phyloP scores from a whole-genome alignment of 2,797 vertebrate species.

The Epinephelus malabaricus region DNA sequence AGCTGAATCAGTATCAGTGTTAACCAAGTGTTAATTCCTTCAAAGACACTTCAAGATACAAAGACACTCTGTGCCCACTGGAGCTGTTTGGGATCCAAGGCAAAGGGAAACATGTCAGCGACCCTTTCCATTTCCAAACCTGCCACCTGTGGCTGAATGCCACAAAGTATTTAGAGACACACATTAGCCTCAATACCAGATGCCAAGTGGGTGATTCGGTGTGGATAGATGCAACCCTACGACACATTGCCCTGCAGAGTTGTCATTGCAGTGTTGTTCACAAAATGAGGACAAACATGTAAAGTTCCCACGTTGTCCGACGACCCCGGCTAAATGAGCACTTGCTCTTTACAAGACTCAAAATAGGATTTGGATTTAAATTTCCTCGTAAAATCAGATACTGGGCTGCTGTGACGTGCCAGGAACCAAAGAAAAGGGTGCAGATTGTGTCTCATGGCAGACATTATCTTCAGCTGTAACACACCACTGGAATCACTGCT shows the following conservation, averaged over 20 bases:
- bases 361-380: constrained; percentile 1
- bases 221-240: constrained; percentile 31
- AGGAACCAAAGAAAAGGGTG: neutral
- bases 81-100: neutral
- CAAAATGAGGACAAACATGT: constrained; percentile 43
- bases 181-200: constrained; percentile 48
- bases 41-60: constrained; percentile 21
- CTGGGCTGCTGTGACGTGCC: neutral
- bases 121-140: constrained; percentile 25
- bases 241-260: constrained; percentile 3
- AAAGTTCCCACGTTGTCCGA: constrained; percentile 20
- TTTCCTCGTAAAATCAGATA: neutral
- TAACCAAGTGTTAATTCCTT: constrained; percentile 17
- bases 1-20: constrained; percentile 21
- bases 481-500: constrained; percentile 18
- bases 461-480: constrained; percentile 10
- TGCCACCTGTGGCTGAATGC: constrained; percentile 20
- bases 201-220: constrained; percentile 32
- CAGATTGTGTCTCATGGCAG: constrained; percentile 3
- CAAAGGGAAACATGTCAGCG: constrained; percentile 17
- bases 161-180: constrained; percentile 19
- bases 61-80: constrained; percentile 9
- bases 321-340: constrained; percentile 6
- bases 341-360: neutral
- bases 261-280: neutral